Conservation (phyloP, 2,797 vertebrate genomes). For the Galago senegalensis region DNA sequence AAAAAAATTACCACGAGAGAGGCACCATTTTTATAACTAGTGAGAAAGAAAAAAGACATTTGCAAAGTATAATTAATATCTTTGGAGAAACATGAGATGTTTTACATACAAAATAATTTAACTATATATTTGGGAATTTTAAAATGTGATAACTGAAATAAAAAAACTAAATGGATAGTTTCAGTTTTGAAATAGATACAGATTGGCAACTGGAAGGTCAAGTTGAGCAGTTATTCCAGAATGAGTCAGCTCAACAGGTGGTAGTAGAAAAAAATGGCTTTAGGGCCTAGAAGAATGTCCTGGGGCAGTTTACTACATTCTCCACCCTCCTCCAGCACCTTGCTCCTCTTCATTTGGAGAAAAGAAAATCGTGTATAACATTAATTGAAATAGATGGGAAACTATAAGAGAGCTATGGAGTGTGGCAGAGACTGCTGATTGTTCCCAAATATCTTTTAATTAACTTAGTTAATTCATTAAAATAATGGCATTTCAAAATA, state of each 20-base stretch:
- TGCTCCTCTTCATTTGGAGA: not conserved
- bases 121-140: not conserved
- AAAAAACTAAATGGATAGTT: not conserved
- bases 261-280: not conserved
- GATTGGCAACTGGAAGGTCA: not conserved
- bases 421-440: not conserved
- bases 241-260: not conserved
- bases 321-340: not conserved
- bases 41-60: conserved; percentile 18
- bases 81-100: not conserved
- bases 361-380: not conserved
- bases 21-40: not conserved
- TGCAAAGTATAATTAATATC: not conserved
- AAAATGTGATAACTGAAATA: not conserved
- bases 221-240: not conserved
- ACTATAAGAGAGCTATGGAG: not conserved
- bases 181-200: conserved; percentile 24
- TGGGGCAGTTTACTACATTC: not conserved
- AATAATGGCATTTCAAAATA: not conserved
- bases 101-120: not conserved
- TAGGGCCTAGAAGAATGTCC: not conserved
- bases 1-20: not conserved
- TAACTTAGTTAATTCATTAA: not conserved
- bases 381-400: not conserved
- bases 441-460: conserved; percentile 20